A percentile compares a stretch with the other conserved stretches of the same genome.
Conservation (phyloP, 2,113 vertebrate genomes). For the Pseudorhombus dupliciocellatus region DNA sequence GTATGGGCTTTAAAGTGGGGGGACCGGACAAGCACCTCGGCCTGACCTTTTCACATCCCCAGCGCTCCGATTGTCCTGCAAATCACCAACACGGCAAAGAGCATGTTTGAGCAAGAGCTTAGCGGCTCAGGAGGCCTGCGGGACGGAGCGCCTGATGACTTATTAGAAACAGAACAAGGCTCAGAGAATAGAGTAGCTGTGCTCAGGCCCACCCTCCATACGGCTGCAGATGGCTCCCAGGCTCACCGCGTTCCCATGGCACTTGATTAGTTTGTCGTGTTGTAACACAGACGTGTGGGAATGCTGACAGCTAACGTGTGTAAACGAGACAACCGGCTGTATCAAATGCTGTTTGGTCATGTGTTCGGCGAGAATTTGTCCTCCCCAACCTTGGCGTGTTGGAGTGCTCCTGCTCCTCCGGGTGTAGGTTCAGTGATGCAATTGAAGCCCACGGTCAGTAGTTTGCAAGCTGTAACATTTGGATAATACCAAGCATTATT, state of each 20-base stretch:
- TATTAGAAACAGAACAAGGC: conserved; percentile 68
- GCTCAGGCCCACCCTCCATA: conserved; percentile 47
- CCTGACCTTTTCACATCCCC: conserved; percentile 86
- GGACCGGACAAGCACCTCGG: conserved; percentile 76
- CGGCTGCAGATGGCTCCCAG: conserved; percentile 60
- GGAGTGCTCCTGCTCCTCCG: conserved; percentile 34
- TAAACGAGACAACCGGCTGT: conserved; percentile 40
- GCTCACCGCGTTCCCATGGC: conserved; percentile 65
- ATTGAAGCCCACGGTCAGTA: conserved; percentile 38
- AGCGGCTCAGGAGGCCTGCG: conserved; percentile 65
- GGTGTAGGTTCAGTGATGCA: conserved; percentile 43
- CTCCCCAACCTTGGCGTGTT: conserved; percentile 27
- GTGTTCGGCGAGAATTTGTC: conserved; percentile 23
- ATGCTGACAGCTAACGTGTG: conserved; percentile 60
- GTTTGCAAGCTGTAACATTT: conserved; percentile 29
- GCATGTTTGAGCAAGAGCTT: conserved; percentile 83
- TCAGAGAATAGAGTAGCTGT: conserved; percentile 51
- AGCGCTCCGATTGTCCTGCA: conserved; percentile 88
- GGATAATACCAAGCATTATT: neutral
- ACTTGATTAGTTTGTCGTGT: conserved; percentile 70
- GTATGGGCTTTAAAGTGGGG: conserved; percentile 80
- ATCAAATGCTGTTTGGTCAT: conserved; percentile 47
- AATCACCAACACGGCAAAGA: conserved; percentile 85
- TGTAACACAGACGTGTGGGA: conserved; percentile 56
- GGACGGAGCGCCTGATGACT: conserved; percentile 66